Evolutionary conservation across 2,888 invertebrate genomes (phyloP).

Genomic region (Acanthosepion lycidas): DNA sequence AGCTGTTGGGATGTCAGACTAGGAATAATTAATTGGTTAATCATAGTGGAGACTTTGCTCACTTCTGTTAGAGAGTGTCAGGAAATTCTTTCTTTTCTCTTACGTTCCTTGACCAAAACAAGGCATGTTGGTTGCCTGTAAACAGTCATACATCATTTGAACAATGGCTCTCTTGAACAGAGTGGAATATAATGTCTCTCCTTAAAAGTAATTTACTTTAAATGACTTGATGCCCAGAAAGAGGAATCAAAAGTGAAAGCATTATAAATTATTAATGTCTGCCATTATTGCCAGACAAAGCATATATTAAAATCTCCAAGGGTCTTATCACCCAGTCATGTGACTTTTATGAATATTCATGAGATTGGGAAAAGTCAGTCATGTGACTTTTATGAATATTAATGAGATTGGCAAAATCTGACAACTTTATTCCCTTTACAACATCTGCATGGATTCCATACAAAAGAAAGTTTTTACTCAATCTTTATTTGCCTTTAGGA

Average conservation of each 20-base stretch:
- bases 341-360: background rate
- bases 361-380: background rate
- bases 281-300: background rate
- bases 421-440: background rate
- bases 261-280: slow-evolving; percentile 9
- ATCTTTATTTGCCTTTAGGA: background rate
- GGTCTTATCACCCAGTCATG: background rate
- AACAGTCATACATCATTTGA: background rate
- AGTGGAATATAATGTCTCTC: background rate
- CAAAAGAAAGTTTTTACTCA: background rate
- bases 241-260: background rate
- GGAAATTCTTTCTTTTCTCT: background rate
- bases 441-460: background rate
- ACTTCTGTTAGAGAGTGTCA: background rate
- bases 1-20: background rate
- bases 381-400: background rate
- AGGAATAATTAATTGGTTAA: background rate
- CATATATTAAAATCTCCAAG: too few relatives aligned
- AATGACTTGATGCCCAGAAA: background rate
- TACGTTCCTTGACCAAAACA: background rate
- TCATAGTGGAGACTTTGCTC: background rate
- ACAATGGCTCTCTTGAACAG: background rate
- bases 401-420: background rate
- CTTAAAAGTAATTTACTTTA: slow-evolving; percentile 8
- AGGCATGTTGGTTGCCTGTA: background rate